phyloP scores from a whole-genome alignment of 1,140 invertebrate species.

The Drosophila kurseongensis region DNA sequence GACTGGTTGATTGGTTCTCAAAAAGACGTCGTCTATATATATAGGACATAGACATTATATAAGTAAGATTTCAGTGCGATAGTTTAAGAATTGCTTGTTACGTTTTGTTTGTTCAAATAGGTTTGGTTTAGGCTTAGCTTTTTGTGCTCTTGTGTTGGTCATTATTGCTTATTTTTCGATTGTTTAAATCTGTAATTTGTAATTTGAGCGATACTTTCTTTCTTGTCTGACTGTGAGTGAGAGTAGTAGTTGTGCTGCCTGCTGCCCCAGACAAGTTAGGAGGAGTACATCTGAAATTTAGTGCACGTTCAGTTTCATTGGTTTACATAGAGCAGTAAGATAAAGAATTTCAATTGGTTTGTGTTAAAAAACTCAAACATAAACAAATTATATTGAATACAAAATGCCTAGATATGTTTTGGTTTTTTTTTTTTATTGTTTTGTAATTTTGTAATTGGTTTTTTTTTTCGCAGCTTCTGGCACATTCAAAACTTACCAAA shows the following conservation, averaged over 20 bases:
- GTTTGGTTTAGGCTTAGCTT: slow-evolving; percentile 15
- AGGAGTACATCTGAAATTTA: slow-evolving; percentile 84
- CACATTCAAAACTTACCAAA: slow-evolving; percentile 84
- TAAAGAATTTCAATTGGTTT: slow-evolving; percentile 50
- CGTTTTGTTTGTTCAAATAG: slow-evolving; percentile 53
- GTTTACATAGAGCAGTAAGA: slow-evolving; percentile 50
- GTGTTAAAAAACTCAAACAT: slow-evolving; percentile 63
- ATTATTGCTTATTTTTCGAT: slow-evolving; percentile 40
- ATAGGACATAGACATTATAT: slow-evolving; percentile 69
- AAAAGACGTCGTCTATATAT: slow-evolving; percentile 60
- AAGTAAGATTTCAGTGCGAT: slow-evolving; percentile 54
- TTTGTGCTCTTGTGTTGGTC: slow-evolving; percentile 42
- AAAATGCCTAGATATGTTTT: slow-evolving; percentile 81
- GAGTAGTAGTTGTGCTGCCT: slow-evolving; percentile 79
- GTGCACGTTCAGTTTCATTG: slow-evolving; percentile 83
- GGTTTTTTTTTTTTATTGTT: slow-evolving; percentile 65
- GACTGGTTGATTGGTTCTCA: slow-evolving; percentile 62
- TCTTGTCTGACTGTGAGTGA: slow-evolving; percentile 78
- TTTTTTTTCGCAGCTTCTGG: slow-evolving; percentile 70
- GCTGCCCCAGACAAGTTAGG: slow-evolving; percentile 81
- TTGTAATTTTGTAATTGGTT: slow-evolving; percentile 45
- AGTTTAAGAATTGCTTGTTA: slow-evolving; percentile 67
- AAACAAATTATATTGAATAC: slow-evolving; percentile 77
- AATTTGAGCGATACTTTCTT: slow-evolving; percentile 65
- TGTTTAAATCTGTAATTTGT: slow-evolving; percentile 57